Conservation (phyloP, 2,797 vertebrate genomes). For the Intellagama lesueurii region DNA sequence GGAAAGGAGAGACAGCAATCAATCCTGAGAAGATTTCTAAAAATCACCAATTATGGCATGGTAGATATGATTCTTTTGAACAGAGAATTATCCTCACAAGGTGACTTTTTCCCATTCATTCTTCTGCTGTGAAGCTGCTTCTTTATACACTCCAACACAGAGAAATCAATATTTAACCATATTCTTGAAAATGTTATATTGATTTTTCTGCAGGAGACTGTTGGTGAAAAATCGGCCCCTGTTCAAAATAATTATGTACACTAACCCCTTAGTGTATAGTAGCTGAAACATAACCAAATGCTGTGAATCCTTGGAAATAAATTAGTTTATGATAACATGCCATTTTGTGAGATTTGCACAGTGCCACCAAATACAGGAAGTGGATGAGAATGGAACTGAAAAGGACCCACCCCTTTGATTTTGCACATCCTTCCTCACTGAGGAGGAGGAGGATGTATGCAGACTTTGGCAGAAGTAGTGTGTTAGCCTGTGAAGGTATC, state of each 20-base stretch:
- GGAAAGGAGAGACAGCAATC: background rate
- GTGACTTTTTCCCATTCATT: constrained; percentile 15
- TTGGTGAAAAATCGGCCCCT: background rate
- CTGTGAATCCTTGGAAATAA: background rate
- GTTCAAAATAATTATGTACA: constrained; percentile 22
- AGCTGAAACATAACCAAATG: constrained; percentile 7
- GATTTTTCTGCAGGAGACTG: constrained; percentile 25
- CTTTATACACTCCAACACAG: constrained; percentile 11
- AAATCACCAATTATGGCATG: background rate
- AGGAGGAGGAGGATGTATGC: background rate
- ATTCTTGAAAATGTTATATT: constrained; percentile 44
- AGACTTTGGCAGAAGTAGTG: background rate
- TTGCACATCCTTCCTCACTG: background rate
- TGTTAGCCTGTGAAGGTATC: too few species aligned
- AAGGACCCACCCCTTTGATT: background rate
- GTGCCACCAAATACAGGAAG: background rate
- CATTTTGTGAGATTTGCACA: background rate
- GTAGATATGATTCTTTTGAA: constrained; percentile 6
- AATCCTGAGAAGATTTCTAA: background rate
- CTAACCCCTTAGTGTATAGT: background rate
- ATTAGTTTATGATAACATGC: background rate
- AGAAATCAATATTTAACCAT: constrained; percentile 39
- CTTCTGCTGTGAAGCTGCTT: background rate
- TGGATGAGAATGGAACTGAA: background rate
- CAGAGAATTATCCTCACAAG: constrained; percentile 3